Conservation (phyloP, 2,113 vertebrate species). For the Cygnus atratus region DNA sequence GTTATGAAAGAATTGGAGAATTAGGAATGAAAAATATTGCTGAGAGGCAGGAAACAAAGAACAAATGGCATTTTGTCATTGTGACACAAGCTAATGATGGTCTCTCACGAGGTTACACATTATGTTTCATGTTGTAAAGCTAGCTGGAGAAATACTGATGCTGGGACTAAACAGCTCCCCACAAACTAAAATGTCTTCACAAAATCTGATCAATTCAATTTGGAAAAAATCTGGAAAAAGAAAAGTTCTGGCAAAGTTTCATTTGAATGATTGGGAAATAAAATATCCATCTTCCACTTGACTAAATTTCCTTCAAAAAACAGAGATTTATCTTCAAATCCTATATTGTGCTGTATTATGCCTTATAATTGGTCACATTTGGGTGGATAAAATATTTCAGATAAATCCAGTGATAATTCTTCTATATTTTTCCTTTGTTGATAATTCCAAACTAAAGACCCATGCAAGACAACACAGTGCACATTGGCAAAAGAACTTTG, state of each 20-base stretch:
- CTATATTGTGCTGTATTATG: not conserved
- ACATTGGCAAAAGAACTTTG: not conserved
- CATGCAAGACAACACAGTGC: not conserved
- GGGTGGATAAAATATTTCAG: not conserved
- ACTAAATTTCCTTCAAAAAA: not conserved
- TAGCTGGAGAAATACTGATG: not conserved
- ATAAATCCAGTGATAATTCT: not conserved
- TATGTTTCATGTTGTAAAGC: not conserved
- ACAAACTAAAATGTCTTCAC: not conserved
- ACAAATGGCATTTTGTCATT: not conserved
- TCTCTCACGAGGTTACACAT: not conserved
- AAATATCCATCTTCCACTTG: not conserved
- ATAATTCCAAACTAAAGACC: not conserved
- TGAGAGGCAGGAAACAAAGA: not conserved
- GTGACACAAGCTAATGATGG: not conserved
- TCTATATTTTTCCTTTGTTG: not conserved
- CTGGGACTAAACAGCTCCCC: not conserved
- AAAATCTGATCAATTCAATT: not conserved
- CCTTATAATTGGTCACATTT: not conserved
- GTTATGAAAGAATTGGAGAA: conserved; percentile 14
- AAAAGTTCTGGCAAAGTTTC: not conserved
- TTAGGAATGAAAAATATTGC: not conserved
- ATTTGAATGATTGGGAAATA: not conserved
- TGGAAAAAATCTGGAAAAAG: not conserved
- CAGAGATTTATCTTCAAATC: not conserved